Base-by-base conservation (phyloP, 2,113 vertebrate species). In the Marmota flaviventris region DNA sequence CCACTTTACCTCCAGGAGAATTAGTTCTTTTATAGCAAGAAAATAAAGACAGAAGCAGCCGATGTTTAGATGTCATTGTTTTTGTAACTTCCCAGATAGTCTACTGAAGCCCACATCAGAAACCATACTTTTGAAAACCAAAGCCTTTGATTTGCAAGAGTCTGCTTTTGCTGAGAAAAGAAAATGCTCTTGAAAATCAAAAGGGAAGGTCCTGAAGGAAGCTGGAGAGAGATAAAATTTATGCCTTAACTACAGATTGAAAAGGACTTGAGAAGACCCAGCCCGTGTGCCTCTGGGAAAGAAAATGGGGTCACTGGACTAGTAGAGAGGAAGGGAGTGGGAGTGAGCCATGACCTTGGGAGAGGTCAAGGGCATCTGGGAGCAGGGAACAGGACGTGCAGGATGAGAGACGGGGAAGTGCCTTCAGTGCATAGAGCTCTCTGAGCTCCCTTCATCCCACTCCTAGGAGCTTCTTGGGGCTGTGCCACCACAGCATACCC, bases 81-180 rank as follows among this genome's bases (percentile, higher is more conserved):
- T 97, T 92, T 87, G 96, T 69, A 95, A 95, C 90, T 97, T 97
- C 53, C 94, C 84, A 42, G 75, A 89, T 79, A 89, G 72, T 79
- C 93, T 73, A 70, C 92, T 94, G 94, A 93, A 96, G 93, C 92
- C 69, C 92, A 97, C 93, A 95, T 96, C 97, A 97, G 94, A 97
- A 96, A 91, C 79, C 42, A 51, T 63, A 8, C 75, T 27, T 97
- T 92, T 81, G 95, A 97, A 94, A 96, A 39, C 86, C 83, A 73
- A 73, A 95, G 87, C 81, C 97, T 98, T 97, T 98, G 96, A 97
- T 97, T 95, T 76, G 72, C 53, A 85, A 97, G 96, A 91, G 70
- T 39, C 83, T 95, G 85, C 91, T 96, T 96, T 93, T 73, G 85
- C 97, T n/a, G 56, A 93, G 83, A 96, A 37, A 94, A 97, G 84